phyloP scores from a whole-genome alignment of 2,113 vertebrate genomes.

The Upupa epops region DNA sequence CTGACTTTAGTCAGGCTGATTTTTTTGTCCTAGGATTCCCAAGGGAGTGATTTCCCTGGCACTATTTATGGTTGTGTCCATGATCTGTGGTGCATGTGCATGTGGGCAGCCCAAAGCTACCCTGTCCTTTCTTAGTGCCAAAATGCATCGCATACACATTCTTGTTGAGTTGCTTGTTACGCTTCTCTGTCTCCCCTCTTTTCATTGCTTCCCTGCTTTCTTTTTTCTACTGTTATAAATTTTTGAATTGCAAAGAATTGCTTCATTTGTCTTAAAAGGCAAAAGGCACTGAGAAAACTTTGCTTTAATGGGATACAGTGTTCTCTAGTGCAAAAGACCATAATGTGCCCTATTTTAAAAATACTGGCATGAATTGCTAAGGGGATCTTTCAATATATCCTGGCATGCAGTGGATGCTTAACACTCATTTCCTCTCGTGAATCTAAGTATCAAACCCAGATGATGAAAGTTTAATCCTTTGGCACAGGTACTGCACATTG shows the following conservation, averaged over 20 bases:
- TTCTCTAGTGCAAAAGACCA: not conserved
- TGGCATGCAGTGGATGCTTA: conserved; percentile 43
- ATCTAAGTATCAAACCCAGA: conserved; percentile 42
- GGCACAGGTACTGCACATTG: conserved; percentile 35
- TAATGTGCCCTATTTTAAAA: conserved; percentile 13
- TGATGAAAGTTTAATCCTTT: conserved; percentile 62
- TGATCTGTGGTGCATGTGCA: not conserved
- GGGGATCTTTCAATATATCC: conserved; percentile 35
- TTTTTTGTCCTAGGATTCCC: not conserved
- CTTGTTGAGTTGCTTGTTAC: not conserved
- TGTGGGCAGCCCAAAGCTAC: not conserved
- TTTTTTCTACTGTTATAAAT: not conserved
- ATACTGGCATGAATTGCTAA: not conserved
- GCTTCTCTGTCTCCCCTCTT: not conserved
- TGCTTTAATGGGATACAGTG: not conserved
- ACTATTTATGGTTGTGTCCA: not conserved
- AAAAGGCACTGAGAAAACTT: not conserved
- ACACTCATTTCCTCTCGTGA: conserved; percentile 42
- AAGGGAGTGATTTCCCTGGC: not conserved
- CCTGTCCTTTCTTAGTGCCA: not conserved
- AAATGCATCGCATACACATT: not conserved
- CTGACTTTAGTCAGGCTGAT: not conserved
- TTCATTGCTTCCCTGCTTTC: not conserved
- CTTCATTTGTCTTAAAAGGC: not conserved
- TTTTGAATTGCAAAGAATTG: not conserved